Conservation (phyloP, 2,888 invertebrate species). For the Brachynemurus nebulosus region DNA sequence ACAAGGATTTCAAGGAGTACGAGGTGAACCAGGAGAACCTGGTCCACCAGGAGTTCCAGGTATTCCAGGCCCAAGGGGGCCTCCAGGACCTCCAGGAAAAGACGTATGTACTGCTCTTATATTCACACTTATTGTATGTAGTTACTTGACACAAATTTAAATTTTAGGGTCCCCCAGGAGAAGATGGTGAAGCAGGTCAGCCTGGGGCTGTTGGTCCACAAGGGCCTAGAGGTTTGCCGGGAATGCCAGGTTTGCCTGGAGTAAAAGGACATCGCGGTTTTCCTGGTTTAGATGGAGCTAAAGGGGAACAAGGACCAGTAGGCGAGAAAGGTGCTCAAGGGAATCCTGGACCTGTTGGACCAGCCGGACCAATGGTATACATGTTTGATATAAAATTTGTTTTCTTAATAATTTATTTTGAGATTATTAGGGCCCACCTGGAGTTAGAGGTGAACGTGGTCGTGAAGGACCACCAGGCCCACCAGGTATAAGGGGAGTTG, state of each 20-base stretch:
- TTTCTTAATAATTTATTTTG: slow-evolving; percentile 3
- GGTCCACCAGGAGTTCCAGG: slow-evolving; percentile 51
- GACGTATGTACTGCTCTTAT: slow-evolving; percentile 54
- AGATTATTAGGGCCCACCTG: slow-evolving; percentile 51
- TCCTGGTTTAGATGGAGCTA: slow-evolving; percentile 63
- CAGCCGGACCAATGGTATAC: slow-evolving; percentile 50
- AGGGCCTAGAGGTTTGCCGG: slow-evolving; percentile 56
- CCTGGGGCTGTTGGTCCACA: slow-evolving; percentile 54
- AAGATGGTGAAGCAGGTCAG: slow-evolving; percentile 69
- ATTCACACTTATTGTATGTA: not conserved
- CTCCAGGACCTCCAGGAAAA: slow-evolving; percentile 58
- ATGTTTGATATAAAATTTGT: not conserved
- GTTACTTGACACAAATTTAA: not conserved
- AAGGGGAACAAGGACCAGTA: slow-evolving; percentile 60
- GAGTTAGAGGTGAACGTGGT: slow-evolving; percentile 71
- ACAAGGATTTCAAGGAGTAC: slow-evolving; percentile 69
- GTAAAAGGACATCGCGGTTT: slow-evolving; percentile 73
- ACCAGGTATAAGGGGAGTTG: slow-evolving; percentile 62
- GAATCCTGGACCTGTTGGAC: slow-evolving; percentile 51
- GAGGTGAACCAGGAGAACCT: slow-evolving; percentile 67
- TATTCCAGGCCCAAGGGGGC: slow-evolving; percentile 44
- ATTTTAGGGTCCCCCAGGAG: slow-evolving; percentile 54
- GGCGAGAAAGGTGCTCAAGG: slow-evolving; percentile 69
- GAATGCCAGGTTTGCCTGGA: slow-evolving; percentile 69
- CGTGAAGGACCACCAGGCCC: slow-evolving; percentile 69